Conservation (phyloP, 2,113 vertebrate species). For the Passer domesticus region DNA sequence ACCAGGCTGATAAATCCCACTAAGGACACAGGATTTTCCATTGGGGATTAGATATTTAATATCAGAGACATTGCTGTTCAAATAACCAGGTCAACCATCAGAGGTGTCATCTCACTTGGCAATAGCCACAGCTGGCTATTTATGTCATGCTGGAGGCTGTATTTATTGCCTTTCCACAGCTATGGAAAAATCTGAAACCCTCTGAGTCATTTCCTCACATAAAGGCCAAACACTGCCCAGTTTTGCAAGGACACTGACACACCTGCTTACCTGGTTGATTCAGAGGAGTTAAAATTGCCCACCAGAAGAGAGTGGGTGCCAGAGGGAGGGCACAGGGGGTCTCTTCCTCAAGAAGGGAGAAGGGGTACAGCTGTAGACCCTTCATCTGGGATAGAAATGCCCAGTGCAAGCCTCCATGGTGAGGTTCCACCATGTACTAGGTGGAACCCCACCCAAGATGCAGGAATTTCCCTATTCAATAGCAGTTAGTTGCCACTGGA, state of each 20-base stretch:
- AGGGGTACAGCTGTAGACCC: not conserved
- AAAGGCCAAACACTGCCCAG: not conserved
- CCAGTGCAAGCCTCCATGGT: not conserved
- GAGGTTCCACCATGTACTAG: not conserved
- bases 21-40: slow-evolving; percentile 11
- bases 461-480: not conserved
- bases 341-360: not conserved
- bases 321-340: not conserved
- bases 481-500: not conserved
- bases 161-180: not conserved
- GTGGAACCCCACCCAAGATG: not conserved
- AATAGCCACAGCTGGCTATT: not conserved
- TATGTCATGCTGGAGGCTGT: not conserved
- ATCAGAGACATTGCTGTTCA: not conserved
- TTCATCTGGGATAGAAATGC: not conserved
- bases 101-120: slow-evolving; percentile 2
- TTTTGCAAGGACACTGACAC: not conserved
- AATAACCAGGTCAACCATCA: not conserved
- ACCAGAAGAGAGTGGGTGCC: not conserved
- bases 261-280: not conserved
- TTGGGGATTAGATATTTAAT: not conserved
- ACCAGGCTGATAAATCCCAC: not conserved
- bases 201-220: not conserved
- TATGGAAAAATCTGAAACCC: slow-evolving; percentile 32
- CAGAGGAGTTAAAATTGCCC: not conserved